Base-by-base conservation (phyloP, 2,888 invertebrate genomes). In the Slavum lentiscoides region DNA sequence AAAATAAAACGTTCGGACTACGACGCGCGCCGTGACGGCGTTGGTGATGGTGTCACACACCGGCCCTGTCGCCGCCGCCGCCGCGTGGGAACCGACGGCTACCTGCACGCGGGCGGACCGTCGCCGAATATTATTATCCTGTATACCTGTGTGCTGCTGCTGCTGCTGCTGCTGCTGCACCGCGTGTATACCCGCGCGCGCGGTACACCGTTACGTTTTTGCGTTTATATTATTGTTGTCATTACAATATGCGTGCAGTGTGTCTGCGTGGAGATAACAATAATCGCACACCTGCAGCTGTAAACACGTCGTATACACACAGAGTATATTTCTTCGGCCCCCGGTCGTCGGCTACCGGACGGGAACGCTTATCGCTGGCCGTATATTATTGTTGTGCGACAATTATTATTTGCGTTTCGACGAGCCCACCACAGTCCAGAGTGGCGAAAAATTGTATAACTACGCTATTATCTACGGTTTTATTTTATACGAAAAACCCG, bases 151-250 rank as follows among this genome's bases (percentile, higher is more conserved):
- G 6, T 43, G 11, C n/a, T n/a, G n/a, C n/a, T n/a, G 30, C 4
- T 30, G 30, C 4, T 30, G 30, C 4, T 30, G 30, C 30, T 30
- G 30, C 30, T 4, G 30, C 30, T 30, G 30, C 30, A 43, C 43
- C 43, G 43, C 7, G 43, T 43, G 7, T n/a, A n/a, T n/a, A n/a
- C n/a, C 30, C 43, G 8, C n/a, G n/a, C n/a, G n/a, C n/a, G n/a
- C n/a, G 17, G 7, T 49, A 49, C 49, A 73, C 74, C 74, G 74
- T 74, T 74, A 74, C 74, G 74, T 74, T 74, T 74, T 74, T 64
- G 74, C 74, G 49, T 64, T 53, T 64, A 74, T 15, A 15, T 37
- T 37, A 37, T n/a, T 19, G 13, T 55, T 8, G 37, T 13, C n/a
- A n/a, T n/a, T 30, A 23, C 6, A 21, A 43, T 67, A 3, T 49